A percentile compares a stretch with the other conserved stretches of the same genome.
Conservation (phyloP, 2,113 vertebrate species). For the Gymnarchus niloticus region DNA sequence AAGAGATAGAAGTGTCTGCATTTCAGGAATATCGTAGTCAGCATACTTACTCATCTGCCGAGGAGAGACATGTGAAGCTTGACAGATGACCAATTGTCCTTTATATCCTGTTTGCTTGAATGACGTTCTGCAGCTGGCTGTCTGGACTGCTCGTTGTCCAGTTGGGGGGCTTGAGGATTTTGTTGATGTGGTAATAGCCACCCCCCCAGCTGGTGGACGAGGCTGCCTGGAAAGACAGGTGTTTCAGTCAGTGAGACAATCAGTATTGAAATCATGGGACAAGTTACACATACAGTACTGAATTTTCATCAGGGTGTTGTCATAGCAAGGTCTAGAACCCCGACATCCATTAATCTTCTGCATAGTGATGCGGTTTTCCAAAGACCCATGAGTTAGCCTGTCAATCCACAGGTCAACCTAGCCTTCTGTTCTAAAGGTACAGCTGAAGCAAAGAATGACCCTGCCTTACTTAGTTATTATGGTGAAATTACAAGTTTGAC, state of each 20-base stretch:
- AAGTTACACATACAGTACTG: no score
- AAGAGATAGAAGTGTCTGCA: background rate
- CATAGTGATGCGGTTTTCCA: no score
- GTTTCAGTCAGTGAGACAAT: background rate
- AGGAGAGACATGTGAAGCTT: background rate
- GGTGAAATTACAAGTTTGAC: background rate
- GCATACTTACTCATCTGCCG: background rate
- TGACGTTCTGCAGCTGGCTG: background rate
- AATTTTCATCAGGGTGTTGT: no score
- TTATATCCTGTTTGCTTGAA: background rate
- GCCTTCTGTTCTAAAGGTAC: background rate
- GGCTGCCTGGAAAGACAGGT: background rate
- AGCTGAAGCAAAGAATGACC: background rate
- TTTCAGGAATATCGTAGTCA: background rate
- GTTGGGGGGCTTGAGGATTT: background rate
- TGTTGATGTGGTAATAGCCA: background rate
- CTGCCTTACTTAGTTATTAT: background rate
- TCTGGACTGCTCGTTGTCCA: background rate
- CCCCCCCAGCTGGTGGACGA: background rate
- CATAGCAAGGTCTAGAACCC: no score
- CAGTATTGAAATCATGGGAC: background rate
- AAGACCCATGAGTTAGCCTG: background rate
- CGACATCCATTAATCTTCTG: no score
- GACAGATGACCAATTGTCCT: constrained; percentile 14
- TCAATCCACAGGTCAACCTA: background rate